These are phyloP conservation scores for Dicrostonyx torquatus DNA, from an alignment of 2,797 vertebrate species.

Conservation along the genomic window DNA sequence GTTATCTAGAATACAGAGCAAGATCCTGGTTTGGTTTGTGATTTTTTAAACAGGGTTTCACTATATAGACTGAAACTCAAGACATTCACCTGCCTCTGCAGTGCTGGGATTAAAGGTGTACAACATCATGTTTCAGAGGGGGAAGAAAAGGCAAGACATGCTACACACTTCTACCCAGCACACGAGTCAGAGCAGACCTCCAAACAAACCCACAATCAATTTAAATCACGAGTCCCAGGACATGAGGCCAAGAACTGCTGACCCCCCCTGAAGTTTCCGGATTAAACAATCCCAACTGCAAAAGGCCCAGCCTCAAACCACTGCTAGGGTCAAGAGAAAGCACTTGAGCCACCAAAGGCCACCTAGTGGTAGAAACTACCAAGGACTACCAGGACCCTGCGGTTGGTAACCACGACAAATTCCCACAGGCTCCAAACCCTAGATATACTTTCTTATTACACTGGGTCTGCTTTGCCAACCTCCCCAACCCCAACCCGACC, in stretches of 20 bases:
- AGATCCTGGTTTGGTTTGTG: background rate
- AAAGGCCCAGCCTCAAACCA: background rate
- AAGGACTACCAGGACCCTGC: background rate
- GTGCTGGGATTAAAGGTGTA: too few species aligned
- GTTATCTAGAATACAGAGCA: too few species aligned
- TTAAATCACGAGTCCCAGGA: background rate
- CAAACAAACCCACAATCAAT: background rate
- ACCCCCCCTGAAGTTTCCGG: conserved; percentile 47
- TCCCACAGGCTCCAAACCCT: too few species aligned
- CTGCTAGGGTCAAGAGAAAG: conserved; percentile 64
- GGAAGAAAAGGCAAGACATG: background rate
- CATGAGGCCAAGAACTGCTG: conserved; percentile 7
- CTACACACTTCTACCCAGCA: too few species aligned
- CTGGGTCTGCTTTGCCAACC: background rate
- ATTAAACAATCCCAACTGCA: conserved; percentile 66
- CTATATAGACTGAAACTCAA: too few species aligned
- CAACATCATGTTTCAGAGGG: background rate
- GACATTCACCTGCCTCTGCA: background rate
- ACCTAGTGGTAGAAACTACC: conserved; percentile 58
- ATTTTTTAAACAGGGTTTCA: background rate
- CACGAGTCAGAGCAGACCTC: background rate
- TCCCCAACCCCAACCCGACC: too few species aligned
- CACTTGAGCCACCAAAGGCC: conserved; percentile 36
- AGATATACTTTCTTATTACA: too few species aligned
- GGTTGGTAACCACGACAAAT: too few species aligned